Base-by-base conservation (phyloP, 2,888 invertebrate species). In the Adelphocoris suturalis region DNA sequence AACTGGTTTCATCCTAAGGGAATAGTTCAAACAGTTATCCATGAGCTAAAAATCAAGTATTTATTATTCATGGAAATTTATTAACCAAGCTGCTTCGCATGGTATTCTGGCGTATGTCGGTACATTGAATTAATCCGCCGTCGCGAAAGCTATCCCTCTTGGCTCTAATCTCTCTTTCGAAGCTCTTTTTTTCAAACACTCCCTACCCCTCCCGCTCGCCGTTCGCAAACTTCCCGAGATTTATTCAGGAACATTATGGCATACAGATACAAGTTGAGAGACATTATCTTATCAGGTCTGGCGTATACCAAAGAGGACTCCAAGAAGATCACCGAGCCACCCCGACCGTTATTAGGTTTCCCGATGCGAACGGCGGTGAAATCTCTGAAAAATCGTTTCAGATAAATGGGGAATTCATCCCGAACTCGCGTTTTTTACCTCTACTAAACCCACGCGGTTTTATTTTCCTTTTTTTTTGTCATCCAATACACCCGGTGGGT, bases 261-360 rank as follows among this genome's bases (percentile, higher is more conserved):
- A 68, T 68, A 68, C 68, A 68, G 68, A 68, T 68, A 68, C 68
- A 68, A 68, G 68, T 68, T 68, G 68, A 68, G 68, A 9, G 68
- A 68, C 68, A 68, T 68, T 68, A 68, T 68, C 68, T 68, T 68
- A 68, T 68, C 68, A 23, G 23, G 23, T 7, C 23, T 68, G 68
- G 68, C 68, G 68, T 68, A 68, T 68, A 68, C 68, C 68, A 68
- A 68, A 68, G 68, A 68, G 68, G 68, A 68, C 68, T 68, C 68
- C 9, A 68, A 68, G 68, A 68, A 68, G 68, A 68, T 68, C 68
- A 27, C 68, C 12, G 23, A 16, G 9, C 68, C 68, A 23, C 23
- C 68, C 27, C 19, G 19, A 68, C 23, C 27, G 68, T 68, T 68
- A 68, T 68, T 68, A 68, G 68, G 23, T 68, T 68, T 68, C 23